phyloP scores from a whole-genome alignment of 2,888 invertebrate species.

The Pristionchus maxplancki region DNA sequence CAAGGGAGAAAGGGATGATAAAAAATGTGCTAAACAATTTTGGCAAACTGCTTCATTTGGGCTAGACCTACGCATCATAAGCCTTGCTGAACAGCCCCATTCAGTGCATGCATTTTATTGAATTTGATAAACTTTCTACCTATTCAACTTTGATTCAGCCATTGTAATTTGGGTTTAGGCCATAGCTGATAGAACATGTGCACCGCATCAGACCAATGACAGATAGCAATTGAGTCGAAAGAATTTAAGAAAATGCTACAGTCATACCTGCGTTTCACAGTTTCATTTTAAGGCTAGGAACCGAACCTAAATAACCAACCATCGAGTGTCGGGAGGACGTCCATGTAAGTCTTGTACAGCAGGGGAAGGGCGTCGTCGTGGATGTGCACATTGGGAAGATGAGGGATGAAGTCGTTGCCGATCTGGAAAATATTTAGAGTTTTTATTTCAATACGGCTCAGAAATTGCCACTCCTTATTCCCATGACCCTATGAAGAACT shows the following conservation, averaged over 20 bases:
- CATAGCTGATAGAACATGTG: too few species aligned
- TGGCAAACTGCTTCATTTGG: neutral
- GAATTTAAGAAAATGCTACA: neutral
- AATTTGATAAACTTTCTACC: too few species aligned
- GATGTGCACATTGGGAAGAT: conserved; percentile 95
- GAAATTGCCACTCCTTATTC: too few species aligned
- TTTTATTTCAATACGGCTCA: too few species aligned
- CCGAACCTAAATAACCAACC: conserved; percentile 82
- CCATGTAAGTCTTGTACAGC: conserved; percentile 85
- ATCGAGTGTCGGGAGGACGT: conserved; percentile 88
- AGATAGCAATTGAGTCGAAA: too few species aligned
- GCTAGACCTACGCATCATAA: neutral
- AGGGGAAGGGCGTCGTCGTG: conserved; percentile 90
- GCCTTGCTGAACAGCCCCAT: neutral
- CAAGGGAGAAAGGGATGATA: conserved; percentile 51
- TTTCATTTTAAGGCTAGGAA: neutral
- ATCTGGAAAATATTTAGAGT: conserved; percentile 49
- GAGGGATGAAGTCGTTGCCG: conserved; percentile 98
- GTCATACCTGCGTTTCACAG: neutral
- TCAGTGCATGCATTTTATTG: too few species aligned
- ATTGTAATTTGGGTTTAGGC: neutral
- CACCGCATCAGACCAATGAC: too few species aligned
- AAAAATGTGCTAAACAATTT: neutral
- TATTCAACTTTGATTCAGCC: neutral
- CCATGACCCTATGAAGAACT: too few species aligned